Percentiles rank a stretch among this genome's conserved stretches.
phyloP scores from a whole-genome alignment of 2,888 invertebrate species.

The Cataglyphis rosenhaueri region DNA sequence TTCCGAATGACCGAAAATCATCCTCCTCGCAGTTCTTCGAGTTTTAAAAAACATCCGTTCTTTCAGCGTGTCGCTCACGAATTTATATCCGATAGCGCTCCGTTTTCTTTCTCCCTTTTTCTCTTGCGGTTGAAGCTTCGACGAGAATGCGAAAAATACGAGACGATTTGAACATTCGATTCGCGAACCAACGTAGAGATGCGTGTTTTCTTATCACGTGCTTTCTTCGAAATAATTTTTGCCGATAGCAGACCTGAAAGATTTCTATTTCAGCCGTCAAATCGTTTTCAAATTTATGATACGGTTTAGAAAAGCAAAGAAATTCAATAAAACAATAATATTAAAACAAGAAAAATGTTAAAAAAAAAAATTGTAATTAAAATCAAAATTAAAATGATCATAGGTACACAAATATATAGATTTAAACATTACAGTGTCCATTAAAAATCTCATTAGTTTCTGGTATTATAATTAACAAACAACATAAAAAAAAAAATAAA shows the following conservation, averaged over 20 bases:
- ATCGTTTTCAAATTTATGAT: constrained; percentile 16
- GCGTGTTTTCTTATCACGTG: constrained; percentile 8
- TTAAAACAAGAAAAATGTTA: neutral
- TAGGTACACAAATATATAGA: neutral
- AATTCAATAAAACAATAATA: constrained; percentile 3
- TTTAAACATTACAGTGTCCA: neutral
- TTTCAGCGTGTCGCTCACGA: constrained; percentile 3
- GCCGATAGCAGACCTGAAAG: constrained; percentile 1
- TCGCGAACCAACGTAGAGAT: constrained; percentile 16
- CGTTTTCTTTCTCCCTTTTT: neutral
- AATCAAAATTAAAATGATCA: neutral
- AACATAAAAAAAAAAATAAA: neutral
- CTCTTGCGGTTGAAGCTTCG: constrained; percentile 55
- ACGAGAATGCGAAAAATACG: constrained; percentile 36
- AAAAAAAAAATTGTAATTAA: neutral
- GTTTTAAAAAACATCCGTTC: constrained; percentile 23
- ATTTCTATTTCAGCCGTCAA: constrained; percentile 6
- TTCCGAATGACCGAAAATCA: constrained; percentile 31
- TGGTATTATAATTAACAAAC: neutral
- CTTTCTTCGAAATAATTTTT: constrained; percentile 18
- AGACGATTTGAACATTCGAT: neutral
- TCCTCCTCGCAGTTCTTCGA: constrained; percentile 24
- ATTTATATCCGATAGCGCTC: neutral
- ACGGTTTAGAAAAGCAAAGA: neutral
- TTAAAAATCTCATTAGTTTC: neutral